Evolutionary conservation across 1,140 invertebrate genomes (phyloP).

Genomic region (Scaptomyza hsui): DNA sequence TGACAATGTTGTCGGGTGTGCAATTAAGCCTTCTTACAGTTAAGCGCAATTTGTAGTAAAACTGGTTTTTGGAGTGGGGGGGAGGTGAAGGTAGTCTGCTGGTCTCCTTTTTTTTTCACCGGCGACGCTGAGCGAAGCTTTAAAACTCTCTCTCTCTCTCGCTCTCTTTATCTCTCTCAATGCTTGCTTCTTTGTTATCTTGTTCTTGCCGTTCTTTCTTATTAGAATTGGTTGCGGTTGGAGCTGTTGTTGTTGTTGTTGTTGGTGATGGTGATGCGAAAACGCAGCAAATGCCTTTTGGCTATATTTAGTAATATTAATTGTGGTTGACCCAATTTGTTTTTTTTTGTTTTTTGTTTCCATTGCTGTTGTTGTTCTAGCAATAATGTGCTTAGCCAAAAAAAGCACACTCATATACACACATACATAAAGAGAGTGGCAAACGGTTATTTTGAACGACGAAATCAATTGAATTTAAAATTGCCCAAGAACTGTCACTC

Average conservation of each 20-base stretch:
- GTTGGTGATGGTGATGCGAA: neutral
- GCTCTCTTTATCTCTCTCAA: neutral
- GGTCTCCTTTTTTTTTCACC: neutral
- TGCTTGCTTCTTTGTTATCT: neutral
- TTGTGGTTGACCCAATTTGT: constrained; percentile 73
- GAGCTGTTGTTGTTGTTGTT: constrained; percentile 16
- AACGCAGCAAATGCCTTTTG: constrained; percentile 45
- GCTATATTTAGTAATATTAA: constrained; percentile 74
- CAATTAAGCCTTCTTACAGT: neutral
- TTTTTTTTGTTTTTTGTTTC: constrained; percentile 30
- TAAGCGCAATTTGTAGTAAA: constrained; percentile 5
- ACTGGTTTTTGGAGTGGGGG: neutral
- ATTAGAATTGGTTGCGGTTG: neutral
- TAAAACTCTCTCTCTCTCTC: neutral
- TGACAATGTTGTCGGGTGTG: constrained; percentile 27
- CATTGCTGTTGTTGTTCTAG: constrained; percentile 26
- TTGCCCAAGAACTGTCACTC: constrained; percentile 58
- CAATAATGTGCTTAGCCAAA: constrained; percentile 63
- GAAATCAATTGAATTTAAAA: constrained; percentile 77
- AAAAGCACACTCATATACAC: constrained; percentile 31
- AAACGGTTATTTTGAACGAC: constrained; percentile 56
- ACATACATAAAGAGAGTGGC: constrained; percentile 19
- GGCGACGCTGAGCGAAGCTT: constrained; percentile 15
- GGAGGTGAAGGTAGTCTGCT: neutral
- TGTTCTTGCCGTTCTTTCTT: neutral